Base-by-base conservation (phyloP, 2,113 vertebrate species). In the Percina caprodes region DNA sequence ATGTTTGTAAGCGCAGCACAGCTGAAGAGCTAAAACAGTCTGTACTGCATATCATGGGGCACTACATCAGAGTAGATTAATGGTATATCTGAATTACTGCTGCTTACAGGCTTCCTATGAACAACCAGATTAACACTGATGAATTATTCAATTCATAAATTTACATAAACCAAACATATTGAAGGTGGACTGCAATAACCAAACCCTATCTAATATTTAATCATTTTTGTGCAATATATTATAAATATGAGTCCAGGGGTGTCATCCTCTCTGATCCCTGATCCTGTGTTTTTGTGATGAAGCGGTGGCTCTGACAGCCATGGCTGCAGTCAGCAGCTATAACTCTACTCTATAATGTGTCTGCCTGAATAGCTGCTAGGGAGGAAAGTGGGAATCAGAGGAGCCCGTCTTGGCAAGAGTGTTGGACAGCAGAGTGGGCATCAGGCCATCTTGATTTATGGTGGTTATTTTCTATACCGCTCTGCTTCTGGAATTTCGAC, bases 361-460 rank as follows among this genome's bases (percentile, higher is more conserved):
- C 72, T 73, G 65, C 26, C 66, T 69, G 79, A 82, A 52, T 75
- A n/a, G 74, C 72, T 49, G 39, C 15, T 70, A n/a, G 19, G 55
- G 62, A 83, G 81, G 52, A 69, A 74, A 81, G 84, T 62, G 84
- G 88, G 81, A 88, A 90, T 81, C 84, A 69, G 78, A 74, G 74
- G 80, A 86, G 55, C 51, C 23, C 1, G 78, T 73, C 62, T 78
- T 80, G 83, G 82, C 82, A 77, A 56, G 3, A 54, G 48, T n/a
- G 83, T 39, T 60, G 82, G 77, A 77, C 68, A 79, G 86, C 69
- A 49, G 71, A 75, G 76, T 51, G 58, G 88, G 75, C 86, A 77
- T 46, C 48, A 11, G 54, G 83, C 88, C 74, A 69, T 58, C 23
- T 30, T 90, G 91, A 92, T 92, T 90, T 86, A 85, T 86, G 76